A percentile compares a stretch with the other conserved stretches of the same genome.
These are phyloP conservation scores for Eptatretus burgeri DNA, from an alignment of 2,113 vertebrate genomes.

Conservation along the genomic window DNA sequence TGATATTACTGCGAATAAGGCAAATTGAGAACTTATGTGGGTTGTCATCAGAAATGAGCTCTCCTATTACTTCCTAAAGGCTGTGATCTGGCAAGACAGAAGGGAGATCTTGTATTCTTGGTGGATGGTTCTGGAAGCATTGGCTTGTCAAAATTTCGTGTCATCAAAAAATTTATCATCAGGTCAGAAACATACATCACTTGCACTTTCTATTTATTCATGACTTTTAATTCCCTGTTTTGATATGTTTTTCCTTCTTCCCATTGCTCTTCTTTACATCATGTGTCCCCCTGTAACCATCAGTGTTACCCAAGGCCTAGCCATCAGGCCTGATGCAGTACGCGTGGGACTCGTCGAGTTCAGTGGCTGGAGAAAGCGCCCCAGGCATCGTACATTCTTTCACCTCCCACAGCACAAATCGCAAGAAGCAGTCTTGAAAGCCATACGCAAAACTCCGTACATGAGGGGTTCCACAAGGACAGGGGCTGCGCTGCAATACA, in stretches of 20 bases:
- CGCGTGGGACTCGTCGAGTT: conserved; percentile 4
- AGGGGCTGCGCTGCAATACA: background rate
- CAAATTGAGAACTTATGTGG: too few relatives aligned
- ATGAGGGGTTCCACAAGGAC: background rate
- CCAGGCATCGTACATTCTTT: background rate
- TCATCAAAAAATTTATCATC: background rate
- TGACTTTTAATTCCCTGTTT: too few relatives aligned
- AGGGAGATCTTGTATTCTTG: background rate
- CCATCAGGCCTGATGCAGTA: background rate
- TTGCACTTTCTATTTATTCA: too few relatives aligned
- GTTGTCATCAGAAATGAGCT: too few relatives aligned
- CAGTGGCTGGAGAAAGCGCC: background rate
- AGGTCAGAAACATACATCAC: too few relatives aligned
- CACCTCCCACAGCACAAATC: background rate
- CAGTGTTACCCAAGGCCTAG: background rate
- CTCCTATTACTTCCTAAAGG: too few relatives aligned
- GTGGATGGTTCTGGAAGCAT: conserved; percentile 6
- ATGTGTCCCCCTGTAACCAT: too few relatives aligned
- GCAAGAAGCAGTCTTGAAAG: background rate
- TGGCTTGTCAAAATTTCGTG: background rate
- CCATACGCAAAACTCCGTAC: background rate
- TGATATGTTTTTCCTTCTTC: too few relatives aligned
- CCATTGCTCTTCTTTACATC: too few relatives aligned
- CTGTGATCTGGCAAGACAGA: too few relatives aligned
- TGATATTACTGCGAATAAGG: too few relatives aligned